Conservation (phyloP, 2,888 invertebrate genomes). For the Gibbula magus region DNA sequence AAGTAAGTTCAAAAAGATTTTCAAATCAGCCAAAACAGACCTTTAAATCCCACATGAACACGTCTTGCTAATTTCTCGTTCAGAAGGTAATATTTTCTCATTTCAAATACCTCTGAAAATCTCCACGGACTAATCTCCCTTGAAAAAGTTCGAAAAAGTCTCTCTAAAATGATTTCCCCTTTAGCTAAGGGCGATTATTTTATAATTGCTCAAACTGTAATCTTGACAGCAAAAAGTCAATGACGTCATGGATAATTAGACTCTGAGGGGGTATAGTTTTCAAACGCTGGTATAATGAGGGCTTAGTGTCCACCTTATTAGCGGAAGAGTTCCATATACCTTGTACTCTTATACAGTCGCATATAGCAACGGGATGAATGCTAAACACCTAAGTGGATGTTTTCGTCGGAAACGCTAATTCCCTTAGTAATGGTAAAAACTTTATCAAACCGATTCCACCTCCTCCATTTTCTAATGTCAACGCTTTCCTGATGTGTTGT, state of each 20-base stretch:
- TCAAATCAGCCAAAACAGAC: too few species aligned
- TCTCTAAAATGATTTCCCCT: background rate
- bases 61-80: too few species aligned
- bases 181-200: conserved; percentile 4
- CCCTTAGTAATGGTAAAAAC: conserved; percentile 14
- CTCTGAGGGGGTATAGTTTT: conserved; percentile 8
- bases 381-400: conserved; percentile 16
- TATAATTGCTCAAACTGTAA: conserved; percentile 10
- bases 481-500: conserved; percentile 14
- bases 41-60: too few species aligned
- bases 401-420: conserved; percentile 14
- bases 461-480: conserved; percentile 21
- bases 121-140: background rate
- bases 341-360: background rate
- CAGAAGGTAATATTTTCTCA: too few species aligned
- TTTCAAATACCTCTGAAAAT: background rate
- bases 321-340: background rate
- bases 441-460: conserved; percentile 10
- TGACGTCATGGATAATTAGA: conserved; percentile 6
- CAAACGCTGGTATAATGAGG: conserved; percentile 8
- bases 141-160: background rate
- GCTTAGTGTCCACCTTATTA: background rate
- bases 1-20: too few species aligned
- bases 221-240: conserved; percentile 17
- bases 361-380: conserved; percentile 10